Base-by-base conservation (phyloP, 1,140 invertebrate species). In the Delia radicum region DNA sequence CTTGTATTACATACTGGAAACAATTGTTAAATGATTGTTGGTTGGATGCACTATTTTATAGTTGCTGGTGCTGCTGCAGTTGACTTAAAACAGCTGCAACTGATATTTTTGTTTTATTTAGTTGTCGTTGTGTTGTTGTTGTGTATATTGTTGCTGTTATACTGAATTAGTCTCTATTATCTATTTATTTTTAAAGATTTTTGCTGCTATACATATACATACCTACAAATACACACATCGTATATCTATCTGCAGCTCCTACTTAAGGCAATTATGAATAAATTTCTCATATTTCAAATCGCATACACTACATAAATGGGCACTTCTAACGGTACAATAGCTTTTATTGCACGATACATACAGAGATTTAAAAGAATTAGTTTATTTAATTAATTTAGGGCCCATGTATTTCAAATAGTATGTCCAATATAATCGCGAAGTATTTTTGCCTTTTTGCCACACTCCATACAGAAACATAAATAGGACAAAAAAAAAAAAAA, bases 251-350 rank as follows among this genome's bases (percentile, higher is more conserved):
- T 65, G 26, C 12, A 33, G 65, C 65, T 69, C 65, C 65, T 69
- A 69, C 65, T 69, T 69, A 69, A 69, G 65, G 65, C 65, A 69
- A 69, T 69, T 69, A 69, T 69, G 65, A 69, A 69, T 69, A 69
- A 69, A 69, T 69, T 69, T 69, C 65, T 69, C 29, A 69, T 69
- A 69, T 69, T 69, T 69, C 65, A 69, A 69, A 69, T 69, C 65
- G n/a, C 29, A 69, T 69, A 69, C 18, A 69, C 29, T 69, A 69
- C 65, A 69, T 69, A 69, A 69, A 69, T 69, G 65, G 65, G 65
- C 31, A 69, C 65, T 69, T 69, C 65, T 69, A 69, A 69, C 65
- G 65, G 65, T 69, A 69, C 31, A 31, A 33, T 33, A 33, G 29
- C 65, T 69, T 69, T 33, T 37, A 33, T 33, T 37, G 29, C 18